phyloP scores from a whole-genome alignment of 2,113 vertebrate species.

The Cathartes aura region DNA sequence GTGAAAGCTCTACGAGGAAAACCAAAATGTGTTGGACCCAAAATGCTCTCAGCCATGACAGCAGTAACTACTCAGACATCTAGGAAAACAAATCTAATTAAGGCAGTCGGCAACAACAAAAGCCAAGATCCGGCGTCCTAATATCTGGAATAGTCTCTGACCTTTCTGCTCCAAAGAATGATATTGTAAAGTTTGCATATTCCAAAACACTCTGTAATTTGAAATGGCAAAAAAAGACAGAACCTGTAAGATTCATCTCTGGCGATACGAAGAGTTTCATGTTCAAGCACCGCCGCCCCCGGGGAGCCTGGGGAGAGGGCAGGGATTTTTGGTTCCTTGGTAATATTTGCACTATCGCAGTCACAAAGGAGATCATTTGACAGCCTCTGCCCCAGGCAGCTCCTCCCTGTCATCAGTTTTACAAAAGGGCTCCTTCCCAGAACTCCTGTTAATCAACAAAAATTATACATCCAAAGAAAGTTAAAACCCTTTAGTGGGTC shows the following conservation, averaged over 20 bases:
- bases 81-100: neutral
- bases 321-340: neutral
- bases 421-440: constrained; percentile 49
- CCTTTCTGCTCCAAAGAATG: neutral
- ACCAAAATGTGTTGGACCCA: neutral
- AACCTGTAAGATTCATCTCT: neutral
- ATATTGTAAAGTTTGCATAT: neutral
- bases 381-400: constrained; percentile 32
- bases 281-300: neutral
- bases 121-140: neutral
- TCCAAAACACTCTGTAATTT: neutral
- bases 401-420: constrained; percentile 28
- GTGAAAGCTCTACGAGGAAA: neutral
- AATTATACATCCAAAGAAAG: constrained; percentile 59
- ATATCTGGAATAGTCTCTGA: neutral
- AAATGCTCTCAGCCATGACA: neutral
- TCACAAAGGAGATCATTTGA: constrained; percentile 45
- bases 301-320: neutral
- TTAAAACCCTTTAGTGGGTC: constrained; percentile 3
- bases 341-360: neutral
- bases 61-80: neutral
- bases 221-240: neutral
- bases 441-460: constrained; percentile 66
- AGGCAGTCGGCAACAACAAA: neutral
- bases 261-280: neutral